phyloP scores from a whole-genome alignment of 2,888 invertebrate genomes.

The Bembecia ichneumoniformis region DNA sequence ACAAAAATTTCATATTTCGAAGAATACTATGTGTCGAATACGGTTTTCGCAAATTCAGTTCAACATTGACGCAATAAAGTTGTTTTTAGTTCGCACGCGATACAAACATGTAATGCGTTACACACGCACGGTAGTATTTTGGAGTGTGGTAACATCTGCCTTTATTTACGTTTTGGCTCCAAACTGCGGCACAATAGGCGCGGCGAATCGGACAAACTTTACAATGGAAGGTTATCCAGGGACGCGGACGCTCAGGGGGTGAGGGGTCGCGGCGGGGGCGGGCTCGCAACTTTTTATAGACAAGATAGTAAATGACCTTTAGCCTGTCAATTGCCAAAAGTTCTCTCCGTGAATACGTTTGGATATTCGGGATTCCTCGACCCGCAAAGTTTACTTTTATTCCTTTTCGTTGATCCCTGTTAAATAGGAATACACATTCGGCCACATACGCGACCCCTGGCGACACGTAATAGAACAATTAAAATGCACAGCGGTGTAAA shows the following conservation, averaged over 20 bases:
- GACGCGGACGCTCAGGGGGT: slow-evolving; percentile 15
- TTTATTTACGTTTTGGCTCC: slow-evolving; percentile 71
- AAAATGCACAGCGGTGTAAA: slow-evolving; percentile 29
- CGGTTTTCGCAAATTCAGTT: slow-evolving; percentile 11
- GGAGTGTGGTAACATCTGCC: slow-evolving; percentile 68
- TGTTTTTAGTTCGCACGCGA: slow-evolving; percentile 13
- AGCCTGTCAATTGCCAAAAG: slow-evolving; percentile 13
- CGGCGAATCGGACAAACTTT: slow-evolving; percentile 49
- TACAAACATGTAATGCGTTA: slow-evolving; percentile 15
- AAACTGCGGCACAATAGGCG: slow-evolving; percentile 61
- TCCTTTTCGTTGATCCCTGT: too few species aligned
- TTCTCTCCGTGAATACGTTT: neutral
- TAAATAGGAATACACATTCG: too few species aligned
- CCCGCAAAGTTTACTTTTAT: neutral
- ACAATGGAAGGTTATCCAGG: slow-evolving; percentile 39
- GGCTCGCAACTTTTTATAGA: slow-evolving; percentile 29
- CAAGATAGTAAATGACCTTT: slow-evolving; percentile 46
- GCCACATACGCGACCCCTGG: neutral
- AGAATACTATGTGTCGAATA: too few species aligned
- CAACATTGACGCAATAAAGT: slow-evolving; percentile 13
- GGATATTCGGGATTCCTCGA: neutral
- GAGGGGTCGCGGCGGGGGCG: slow-evolving; percentile 4
- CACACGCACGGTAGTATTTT: slow-evolving; percentile 30
- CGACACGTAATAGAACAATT: slow-evolving; percentile 33
- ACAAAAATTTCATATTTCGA: slow-evolving; percentile 5